These are phyloP conservation scores for Antennarius striatus DNA, from an alignment of 2,113 vertebrate genomes.

Conservation along the genomic window DNA sequence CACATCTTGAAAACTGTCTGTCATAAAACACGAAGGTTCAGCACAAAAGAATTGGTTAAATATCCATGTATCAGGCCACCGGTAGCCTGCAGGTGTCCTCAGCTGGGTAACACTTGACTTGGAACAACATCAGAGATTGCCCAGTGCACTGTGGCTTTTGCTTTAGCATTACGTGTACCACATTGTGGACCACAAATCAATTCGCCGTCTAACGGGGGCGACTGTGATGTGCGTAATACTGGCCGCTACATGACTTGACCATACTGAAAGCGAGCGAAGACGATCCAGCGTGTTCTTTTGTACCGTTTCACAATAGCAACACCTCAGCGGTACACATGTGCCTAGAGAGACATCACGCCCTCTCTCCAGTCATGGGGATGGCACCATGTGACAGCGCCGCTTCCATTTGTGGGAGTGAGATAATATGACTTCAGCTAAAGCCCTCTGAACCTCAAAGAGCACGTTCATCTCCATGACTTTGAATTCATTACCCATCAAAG, in stretches of 20 bases:
- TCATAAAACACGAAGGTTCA: constrained; percentile 77
- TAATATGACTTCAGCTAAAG: constrained; percentile 76
- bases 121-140: constrained; percentile 61
- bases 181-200: constrained; percentile 41
- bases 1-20: constrained; percentile 78
- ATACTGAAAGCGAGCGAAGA: constrained; percentile 25
- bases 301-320: constrained; percentile 43
- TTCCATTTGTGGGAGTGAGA: constrained; percentile 71
- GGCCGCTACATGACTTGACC: constrained; percentile 52
- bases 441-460: constrained; percentile 78
- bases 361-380: constrained; percentile 39
- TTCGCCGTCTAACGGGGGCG: constrained; percentile 37
- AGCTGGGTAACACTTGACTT: constrained; percentile 60
- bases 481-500: constrained; percentile 82
- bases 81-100: constrained; percentile 66
- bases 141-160: constrained; percentile 42
- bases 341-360: constrained; percentile 43
- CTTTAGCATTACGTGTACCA: constrained; percentile 43
- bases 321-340: constrained; percentile 29
- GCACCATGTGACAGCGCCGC: constrained; percentile 60
- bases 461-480: constrained; percentile 80
- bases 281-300: constrained; percentile 48
- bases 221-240: constrained; percentile 36
- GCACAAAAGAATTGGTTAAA: constrained; percentile 76
- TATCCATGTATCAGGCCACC: constrained; percentile 62